Evolutionary conservation across 2,888 invertebrate genomes (phyloP).

Genomic region (Macrophya alboannulata): DNA sequence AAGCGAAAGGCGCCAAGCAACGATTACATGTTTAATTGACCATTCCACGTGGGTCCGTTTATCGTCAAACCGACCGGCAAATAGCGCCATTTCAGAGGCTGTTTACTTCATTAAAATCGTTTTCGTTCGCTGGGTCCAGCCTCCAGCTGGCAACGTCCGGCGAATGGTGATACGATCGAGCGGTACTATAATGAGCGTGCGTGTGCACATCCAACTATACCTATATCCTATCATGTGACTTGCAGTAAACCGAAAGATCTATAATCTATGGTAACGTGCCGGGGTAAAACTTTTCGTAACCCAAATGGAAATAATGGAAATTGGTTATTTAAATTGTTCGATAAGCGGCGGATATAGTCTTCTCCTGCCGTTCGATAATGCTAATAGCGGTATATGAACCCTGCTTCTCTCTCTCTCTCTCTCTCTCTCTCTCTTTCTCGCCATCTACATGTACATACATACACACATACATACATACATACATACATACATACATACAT

Average conservation of each 20-base stretch:
- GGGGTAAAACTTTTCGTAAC: constrained; percentile 5
- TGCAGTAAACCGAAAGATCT: constrained; percentile 27
- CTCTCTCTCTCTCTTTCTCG: neutral
- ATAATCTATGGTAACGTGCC: constrained; percentile 35
- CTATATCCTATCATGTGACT: neutral
- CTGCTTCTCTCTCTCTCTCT: neutral
- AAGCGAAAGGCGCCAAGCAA: constrained; percentile 45
- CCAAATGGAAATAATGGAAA: constrained; percentile 7
- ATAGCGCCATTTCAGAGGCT: constrained; percentile 80
- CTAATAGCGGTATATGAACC: constrained; percentile 22
- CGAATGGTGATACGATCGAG: constrained; percentile 14
- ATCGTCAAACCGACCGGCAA: constrained; percentile 24
- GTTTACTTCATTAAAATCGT: constrained; percentile 61
- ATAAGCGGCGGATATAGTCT: constrained; percentile 40
- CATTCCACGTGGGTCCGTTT: constrained; percentile 42
- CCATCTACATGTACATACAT: neutral
- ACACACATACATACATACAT: neutral
- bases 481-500: neutral
- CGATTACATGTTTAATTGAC: constrained; percentile 44
- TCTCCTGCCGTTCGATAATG: constrained; percentile 40
- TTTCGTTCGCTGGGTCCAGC: constrained; percentile 47
- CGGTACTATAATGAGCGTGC: neutral
- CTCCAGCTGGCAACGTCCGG: neutral
- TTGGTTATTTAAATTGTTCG: constrained; percentile 20
- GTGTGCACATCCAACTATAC: neutral